These are phyloP conservation scores for Xerus rutilus DNA, from an alignment of 2,797 vertebrate genomes.

Conservation along the genomic window DNA sequence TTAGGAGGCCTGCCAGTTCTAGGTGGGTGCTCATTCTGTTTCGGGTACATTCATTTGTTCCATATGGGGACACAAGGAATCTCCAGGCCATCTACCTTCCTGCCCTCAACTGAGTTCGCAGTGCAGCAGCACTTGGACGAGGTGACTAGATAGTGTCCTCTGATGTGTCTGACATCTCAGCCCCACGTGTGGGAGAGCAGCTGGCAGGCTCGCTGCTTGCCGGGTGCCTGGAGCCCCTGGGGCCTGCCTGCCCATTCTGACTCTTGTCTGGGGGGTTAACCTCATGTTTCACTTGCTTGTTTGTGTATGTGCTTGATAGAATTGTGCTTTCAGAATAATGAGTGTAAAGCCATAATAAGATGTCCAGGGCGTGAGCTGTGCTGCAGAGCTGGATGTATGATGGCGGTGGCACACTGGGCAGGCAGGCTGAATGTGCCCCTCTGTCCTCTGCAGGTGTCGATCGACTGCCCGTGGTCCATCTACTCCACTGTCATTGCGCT, in stretches of 20 bases:
- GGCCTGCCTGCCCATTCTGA: too few species aligned
- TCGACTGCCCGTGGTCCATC: conserved; percentile 99
- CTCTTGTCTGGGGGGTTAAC: too few species aligned
- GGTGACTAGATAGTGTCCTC: too few species aligned
- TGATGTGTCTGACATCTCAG: too few species aligned
- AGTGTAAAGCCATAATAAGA: too few species aligned
- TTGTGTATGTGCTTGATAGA: neutral
- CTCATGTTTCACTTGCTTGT: too few species aligned
- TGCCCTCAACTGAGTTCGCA: neutral
- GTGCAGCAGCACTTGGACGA: too few species aligned
- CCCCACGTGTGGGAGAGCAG: too few species aligned
- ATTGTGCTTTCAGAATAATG: neutral
- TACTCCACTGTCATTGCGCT: conserved; percentile 97
- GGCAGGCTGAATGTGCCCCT: neutral
- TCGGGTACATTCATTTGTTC: neutral
- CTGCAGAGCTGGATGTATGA: neutral
- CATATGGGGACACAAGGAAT: fast-evolving
- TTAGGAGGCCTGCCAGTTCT: fast-evolving
- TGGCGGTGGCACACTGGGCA: too few species aligned
- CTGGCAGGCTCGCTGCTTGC: too few species aligned
- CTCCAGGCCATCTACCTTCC: neutral
- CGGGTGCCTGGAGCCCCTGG: too few species aligned
- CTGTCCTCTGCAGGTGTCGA: conserved; percentile 92
- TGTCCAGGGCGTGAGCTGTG: neutral
- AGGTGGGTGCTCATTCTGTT: fast-evolving